Evolutionary conservation across 2,797 vertebrate genomes (phyloP).

Genomic region (Poecilia picta): DNA sequence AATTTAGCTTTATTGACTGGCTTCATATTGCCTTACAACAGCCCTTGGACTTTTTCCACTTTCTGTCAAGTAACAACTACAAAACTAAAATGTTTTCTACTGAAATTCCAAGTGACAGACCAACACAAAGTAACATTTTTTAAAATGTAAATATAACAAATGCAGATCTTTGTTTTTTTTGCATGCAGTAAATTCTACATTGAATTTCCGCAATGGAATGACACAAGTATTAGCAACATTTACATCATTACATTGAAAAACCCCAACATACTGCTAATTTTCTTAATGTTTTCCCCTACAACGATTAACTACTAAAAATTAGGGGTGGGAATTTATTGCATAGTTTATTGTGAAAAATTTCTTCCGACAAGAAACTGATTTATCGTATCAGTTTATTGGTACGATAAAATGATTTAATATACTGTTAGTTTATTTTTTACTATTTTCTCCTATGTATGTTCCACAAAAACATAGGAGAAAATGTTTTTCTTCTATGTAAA

Average conservation of each 20-base stretch:
- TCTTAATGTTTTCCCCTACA: neutral
- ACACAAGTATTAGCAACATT: no score
- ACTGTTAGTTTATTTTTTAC: no score
- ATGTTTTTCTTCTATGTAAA: no score
- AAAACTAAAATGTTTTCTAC: slow-evolving; percentile 1
- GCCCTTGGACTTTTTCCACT: neutral
- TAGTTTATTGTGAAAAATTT: no score
- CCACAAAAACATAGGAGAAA: no score
- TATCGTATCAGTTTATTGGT: no score
- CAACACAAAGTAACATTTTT: neutral
- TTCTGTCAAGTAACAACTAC: neutral
- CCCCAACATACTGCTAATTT: neutral
- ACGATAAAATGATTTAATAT: no score
- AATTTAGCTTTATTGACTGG: neutral
- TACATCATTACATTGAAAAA: neutral
- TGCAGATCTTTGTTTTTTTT: neutral
- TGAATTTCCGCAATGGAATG: no score
- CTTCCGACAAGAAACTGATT: no score
- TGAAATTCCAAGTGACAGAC: neutral
- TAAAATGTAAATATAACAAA: neutral
- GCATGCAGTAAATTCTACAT: no score
- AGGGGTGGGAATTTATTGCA: no score
- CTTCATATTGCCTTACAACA: neutral
- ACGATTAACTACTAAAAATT: neutral
- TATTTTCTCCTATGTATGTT: no score